phyloP scores from a whole-genome alignment of 2,888 invertebrate genomes.

The Euphydryas editha region DNA sequence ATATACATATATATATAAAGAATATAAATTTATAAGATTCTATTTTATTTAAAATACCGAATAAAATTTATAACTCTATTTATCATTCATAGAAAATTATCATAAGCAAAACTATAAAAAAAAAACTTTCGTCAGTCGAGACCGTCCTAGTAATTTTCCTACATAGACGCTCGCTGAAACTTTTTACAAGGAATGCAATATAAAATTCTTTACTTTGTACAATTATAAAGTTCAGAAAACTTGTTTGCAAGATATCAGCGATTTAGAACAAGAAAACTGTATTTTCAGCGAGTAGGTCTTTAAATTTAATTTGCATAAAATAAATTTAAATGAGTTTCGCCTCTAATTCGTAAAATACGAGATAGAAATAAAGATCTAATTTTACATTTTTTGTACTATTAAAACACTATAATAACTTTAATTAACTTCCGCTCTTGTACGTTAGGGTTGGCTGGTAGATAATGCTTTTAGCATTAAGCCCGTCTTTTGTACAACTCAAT shows the following conservation, averaged over 20 bases:
- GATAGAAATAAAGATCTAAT: too few relatives aligned
- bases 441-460: too few relatives aligned
- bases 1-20: conserved; percentile 22
- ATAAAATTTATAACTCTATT: conserved; percentile 17
- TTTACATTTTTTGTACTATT: too few relatives aligned
- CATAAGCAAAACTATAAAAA: conserved; percentile 20
- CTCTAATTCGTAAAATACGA: neutral
- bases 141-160: neutral
- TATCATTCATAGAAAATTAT: conserved; percentile 15
- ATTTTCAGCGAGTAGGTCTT: neutral
- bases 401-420: too few relatives aligned
- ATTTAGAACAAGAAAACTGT: conserved; percentile 1
- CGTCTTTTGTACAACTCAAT: too few relatives aligned
- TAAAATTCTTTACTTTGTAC: conserved; percentile 1
- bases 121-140: neutral
- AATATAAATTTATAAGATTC: conserved; percentile 27
- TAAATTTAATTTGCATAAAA: neutral
- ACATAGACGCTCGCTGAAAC: neutral
- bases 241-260: neutral
- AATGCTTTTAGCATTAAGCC: too few relatives aligned
- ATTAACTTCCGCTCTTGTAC: too few relatives aligned
- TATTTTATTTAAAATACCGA: conserved; percentile 16
- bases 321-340: neutral
- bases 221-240: conserved; percentile 4
- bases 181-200: neutral